Evolutionary conservation across 2,888 invertebrate genomes (phyloP).

Genomic region (Pinctada fucata): DNA sequence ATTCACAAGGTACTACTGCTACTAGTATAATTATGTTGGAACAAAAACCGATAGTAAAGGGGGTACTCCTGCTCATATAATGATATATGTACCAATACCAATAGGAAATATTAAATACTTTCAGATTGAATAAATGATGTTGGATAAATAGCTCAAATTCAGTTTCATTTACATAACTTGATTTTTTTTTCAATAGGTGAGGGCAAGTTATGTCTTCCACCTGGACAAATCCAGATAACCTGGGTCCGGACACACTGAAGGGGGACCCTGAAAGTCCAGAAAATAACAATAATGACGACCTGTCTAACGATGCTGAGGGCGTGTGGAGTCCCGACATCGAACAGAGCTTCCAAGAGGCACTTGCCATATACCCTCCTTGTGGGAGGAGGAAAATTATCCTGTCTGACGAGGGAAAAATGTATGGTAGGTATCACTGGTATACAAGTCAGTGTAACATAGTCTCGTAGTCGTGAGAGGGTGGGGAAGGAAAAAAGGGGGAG

Average conservation of each 20-base stretch:
- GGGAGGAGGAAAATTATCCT: slow-evolving; percentile 99
- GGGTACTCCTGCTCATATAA: too few relatives aligned
- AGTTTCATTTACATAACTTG: not conserved
- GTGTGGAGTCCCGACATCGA: slow-evolving; percentile 99
- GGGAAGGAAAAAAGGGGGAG: not conserved
- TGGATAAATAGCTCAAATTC: too few relatives aligned
- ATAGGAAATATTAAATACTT: too few relatives aligned
- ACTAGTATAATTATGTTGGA: too few relatives aligned
- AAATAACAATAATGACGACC: slow-evolving; percentile 82
- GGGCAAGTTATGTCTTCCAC: slow-evolving; percentile 55
- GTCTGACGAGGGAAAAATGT: slow-evolving; percentile 99
- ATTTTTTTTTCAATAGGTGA: slow-evolving; percentile 17
- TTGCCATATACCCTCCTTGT: slow-evolving; percentile 99
- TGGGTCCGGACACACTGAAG: slow-evolving; percentile 42
- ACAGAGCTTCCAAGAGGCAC: slow-evolving; percentile 99
- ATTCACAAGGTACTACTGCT: too few relatives aligned
- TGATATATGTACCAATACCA: too few relatives aligned
- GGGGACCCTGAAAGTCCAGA: slow-evolving; percentile 39
- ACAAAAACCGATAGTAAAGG: too few relatives aligned
- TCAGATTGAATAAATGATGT: too few relatives aligned
- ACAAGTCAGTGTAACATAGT: too few relatives aligned
- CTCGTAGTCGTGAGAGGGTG: not conserved
- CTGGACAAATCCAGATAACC: slow-evolving; percentile 64
- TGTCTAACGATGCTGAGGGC: slow-evolving; percentile 94
- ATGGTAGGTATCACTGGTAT: slow-evolving; percentile 87